Base-by-base conservation (phyloP, 2,888 invertebrate species). In the Eupithecia insigniata region DNA sequence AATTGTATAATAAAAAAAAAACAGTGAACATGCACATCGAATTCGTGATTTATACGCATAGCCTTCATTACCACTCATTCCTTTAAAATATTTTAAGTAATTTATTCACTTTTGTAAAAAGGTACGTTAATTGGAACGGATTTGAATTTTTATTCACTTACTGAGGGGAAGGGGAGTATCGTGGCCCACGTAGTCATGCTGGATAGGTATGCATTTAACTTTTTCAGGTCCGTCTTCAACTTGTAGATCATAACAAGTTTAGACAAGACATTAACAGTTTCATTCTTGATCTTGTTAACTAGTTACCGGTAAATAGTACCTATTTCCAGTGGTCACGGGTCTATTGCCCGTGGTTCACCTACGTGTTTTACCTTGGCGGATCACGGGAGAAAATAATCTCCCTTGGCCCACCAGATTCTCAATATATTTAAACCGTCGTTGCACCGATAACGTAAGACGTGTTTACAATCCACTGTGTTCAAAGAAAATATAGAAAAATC, bases 121-220 rank as follows among this genome's bases (percentile, higher is more conserved):
- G 39, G n/a, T 10, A 28, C 66, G 62, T 62, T 69, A 67, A 46
- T 66, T 67, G 60, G 60, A 71, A 62, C 26, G 55, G 60, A 68
- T 61, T 60, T 64, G 28, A 36, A 68, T 71, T 68, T 46, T 66
- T 46, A 26, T 73, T 71, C 68, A 43, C 55, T 58, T 58, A 43
- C 58, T 58, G 65, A 55, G 46, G 58, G 51, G 34, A 66, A 51
- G 65, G 60, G 18, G 30, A 60, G 18, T 55, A 67, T 71, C 65
- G 68, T 39, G 28, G 77, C 72, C 30, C 2, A 30, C 60, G 73
- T 64, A 71, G 78, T 76, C 76, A 77, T 81, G 74, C 78, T 82
- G 79, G 76, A 70, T 73, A 76, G 80, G 80, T 79, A 82, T 76
- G 22, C 46, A 51, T 74, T 74, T 73, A 80, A 78, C 78, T 75